Percentiles rank a stretch among this genome's conserved stretches.
Conservation (phyloP, 1,140 invertebrate species). For the Rhagoletis pomonella region DNA sequence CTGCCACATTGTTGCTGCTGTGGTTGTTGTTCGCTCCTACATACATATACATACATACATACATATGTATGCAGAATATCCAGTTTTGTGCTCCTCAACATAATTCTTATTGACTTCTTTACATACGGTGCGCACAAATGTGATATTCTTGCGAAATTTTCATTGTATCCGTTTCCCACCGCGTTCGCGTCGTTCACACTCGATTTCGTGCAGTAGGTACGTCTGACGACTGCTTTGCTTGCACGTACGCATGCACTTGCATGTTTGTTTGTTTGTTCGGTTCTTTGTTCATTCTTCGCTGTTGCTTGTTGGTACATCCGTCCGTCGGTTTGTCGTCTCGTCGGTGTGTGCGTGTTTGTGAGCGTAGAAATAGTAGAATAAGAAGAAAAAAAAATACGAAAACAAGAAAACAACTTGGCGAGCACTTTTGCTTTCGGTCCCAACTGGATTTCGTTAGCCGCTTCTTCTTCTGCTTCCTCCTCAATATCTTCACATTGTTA, state of each 20-base stretch:
- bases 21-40: neutral
- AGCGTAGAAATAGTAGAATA: too few species aligned
- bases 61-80: neutral
- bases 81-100: conserved; percentile 38
- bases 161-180: neutral
- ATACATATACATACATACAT: too few species aligned
- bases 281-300: neutral
- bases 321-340: neutral
- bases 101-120: conserved; percentile 45
- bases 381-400: too few species aligned
- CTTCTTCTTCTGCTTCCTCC: neutral
- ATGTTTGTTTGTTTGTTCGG: too few species aligned
- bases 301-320: too few species aligned
- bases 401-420: conserved; percentile 18
- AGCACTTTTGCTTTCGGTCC: conserved; percentile 71
- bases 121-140: neutral
- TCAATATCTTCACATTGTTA: conserved; percentile 56
- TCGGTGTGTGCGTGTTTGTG: too few species aligned
- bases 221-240: neutral
- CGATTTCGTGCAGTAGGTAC: conserved; percentile 55
- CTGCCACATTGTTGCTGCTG: neutral
- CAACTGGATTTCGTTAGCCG: conserved; percentile 66
- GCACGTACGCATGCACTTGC: neutral
- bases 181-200: conserved; percentile 56
- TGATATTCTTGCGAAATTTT: conserved; percentile 40